Conservation (phyloP, 2,888 invertebrate species). For the Dicycla oo region DNA sequence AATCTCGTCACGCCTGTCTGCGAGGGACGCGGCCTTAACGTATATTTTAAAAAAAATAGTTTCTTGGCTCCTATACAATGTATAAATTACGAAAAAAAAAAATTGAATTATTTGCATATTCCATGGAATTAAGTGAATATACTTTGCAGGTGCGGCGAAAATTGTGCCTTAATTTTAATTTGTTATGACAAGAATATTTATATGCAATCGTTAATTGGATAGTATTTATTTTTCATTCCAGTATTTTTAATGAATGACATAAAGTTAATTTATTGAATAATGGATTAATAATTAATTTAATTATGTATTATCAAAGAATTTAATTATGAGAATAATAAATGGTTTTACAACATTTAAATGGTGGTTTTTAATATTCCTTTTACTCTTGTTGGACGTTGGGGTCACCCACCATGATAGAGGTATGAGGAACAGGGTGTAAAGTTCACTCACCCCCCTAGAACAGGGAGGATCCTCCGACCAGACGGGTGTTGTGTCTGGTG, state of each 20-base stretch:
- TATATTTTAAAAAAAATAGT: no score
- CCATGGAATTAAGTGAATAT: no score
- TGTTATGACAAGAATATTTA: constrained; percentile 6
- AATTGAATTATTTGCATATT: no score
- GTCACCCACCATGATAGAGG: no score
- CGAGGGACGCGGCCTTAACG: no score
- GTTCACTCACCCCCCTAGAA: not conserved
- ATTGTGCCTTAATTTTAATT: not conserved
- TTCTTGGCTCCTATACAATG: no score
- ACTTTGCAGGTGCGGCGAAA: no score
- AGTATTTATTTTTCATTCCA: constrained; percentile 34
- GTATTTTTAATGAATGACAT: constrained; percentile 41
- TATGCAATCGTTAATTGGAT: not conserved
- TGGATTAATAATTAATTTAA: constrained; percentile 14
- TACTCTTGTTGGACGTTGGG: not conserved
- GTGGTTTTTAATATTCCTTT: constrained; percentile 3
- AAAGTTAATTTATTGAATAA: constrained; percentile 33
- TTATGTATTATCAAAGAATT: not conserved
- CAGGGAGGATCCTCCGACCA: not conserved
- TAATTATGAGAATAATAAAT: constrained; percentile 37
- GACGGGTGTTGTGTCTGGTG: no score
- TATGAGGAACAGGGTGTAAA: not conserved
- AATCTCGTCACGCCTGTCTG: no score
- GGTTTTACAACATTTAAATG: constrained; percentile 35
- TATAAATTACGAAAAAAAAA: no score